A percentile compares a stretch with the other conserved stretches of the same genome.
phyloP scores from a whole-genome alignment of 2,113 vertebrate genomes.

The Delphinus delphis region DNA sequence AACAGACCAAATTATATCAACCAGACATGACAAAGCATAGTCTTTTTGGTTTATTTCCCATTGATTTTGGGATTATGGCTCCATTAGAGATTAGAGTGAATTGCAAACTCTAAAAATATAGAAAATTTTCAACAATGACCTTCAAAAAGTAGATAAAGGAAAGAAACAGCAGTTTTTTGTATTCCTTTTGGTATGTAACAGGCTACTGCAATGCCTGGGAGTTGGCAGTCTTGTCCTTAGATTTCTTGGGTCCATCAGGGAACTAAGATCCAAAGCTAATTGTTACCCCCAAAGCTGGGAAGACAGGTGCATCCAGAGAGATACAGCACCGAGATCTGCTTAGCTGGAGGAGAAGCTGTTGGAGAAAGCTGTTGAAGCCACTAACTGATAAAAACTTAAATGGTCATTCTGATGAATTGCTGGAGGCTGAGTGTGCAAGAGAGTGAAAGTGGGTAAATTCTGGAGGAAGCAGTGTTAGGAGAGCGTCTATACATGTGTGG shows the following conservation, averaged over 20 bases:
- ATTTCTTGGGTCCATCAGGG: background rate
- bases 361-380: background rate
- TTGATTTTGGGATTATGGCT: background rate
- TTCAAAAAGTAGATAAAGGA: constrained; percentile 1
- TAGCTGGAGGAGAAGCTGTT: background rate
- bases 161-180: background rate
- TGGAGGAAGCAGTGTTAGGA: background rate
- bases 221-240: background rate
- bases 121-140: background rate
- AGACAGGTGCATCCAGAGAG: background rate
- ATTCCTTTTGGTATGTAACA: background rate
- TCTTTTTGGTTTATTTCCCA: background rate
- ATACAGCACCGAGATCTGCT: background rate
- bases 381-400: background rate
- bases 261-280: background rate
- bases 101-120: background rate
- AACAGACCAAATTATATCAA: background rate
- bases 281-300: background rate
- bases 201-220: background rate
- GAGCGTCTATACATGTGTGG: background rate
- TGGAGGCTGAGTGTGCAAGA: background rate
- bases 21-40: background rate
- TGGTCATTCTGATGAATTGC: background rate
- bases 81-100: background rate
- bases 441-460: background rate